Evolutionary conservation across 1,140 invertebrate species (phyloP).

Genomic region (Centruroides vittatus): DNA sequence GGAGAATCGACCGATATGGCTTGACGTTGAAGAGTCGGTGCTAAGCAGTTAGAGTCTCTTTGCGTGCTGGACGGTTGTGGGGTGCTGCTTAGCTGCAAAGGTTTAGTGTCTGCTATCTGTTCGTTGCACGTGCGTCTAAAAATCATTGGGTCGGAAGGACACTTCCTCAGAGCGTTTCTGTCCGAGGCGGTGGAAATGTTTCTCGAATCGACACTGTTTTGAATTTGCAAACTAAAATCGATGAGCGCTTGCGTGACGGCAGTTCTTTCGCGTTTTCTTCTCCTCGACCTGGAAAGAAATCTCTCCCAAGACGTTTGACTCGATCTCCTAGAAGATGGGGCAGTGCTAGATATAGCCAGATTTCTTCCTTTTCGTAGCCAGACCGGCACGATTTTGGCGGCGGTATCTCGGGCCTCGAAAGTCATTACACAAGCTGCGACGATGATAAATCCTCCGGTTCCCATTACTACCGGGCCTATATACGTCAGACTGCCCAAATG

Average conservation of each 20-base stretch:
- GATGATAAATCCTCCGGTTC: slow-evolving; percentile 80
- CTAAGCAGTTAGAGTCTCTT: neutral
- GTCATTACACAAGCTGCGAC: slow-evolving; percentile 88
- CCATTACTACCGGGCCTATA: slow-evolving; percentile 84
- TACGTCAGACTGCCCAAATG: slow-evolving; percentile 81
- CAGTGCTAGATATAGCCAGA: neutral
- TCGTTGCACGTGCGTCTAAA: slow-evolving; percentile 8
- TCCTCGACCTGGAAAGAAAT: slow-evolving; percentile 5
- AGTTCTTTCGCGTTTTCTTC: slow-evolving; percentile 8
- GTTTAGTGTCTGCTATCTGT: slow-evolving; percentile 5
- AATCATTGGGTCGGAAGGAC: slow-evolving; percentile 14
- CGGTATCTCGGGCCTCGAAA: slow-evolving; percentile 50
- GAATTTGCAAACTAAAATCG: slow-evolving; percentile 12
- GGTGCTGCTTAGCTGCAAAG: neutral
- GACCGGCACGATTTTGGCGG: slow-evolving; percentile 15
- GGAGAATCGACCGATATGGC: slow-evolving; percentile 16
- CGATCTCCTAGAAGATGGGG: slow-evolving; percentile 10
- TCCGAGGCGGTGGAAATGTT: slow-evolving; percentile 3
- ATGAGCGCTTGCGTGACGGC: slow-evolving; percentile 11
- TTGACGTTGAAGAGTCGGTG: slow-evolving; percentile 10
- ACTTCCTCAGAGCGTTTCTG: slow-evolving; percentile 5
- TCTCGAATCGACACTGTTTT: slow-evolving; percentile 11
- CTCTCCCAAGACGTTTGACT: slow-evolving; percentile 14
- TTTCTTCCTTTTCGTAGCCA: slow-evolving; percentile 8
- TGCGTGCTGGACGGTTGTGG: slow-evolving; percentile 5